These are phyloP conservation scores for Peromyscus maniculatus DNA, from an alignment of 2,113 vertebrate genomes.

Conservation along the genomic window DNA sequence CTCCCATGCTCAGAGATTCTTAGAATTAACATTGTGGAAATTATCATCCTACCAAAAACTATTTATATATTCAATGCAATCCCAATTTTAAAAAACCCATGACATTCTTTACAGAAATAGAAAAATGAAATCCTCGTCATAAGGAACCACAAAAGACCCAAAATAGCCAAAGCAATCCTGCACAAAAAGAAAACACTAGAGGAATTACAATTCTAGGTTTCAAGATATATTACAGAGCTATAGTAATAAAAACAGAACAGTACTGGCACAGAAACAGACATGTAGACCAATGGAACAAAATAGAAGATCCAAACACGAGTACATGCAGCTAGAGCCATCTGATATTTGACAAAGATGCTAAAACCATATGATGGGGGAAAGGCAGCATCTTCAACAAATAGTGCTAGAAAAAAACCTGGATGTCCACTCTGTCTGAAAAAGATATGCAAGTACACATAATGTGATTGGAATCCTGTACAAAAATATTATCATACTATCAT, in stretches of 20 bases:
- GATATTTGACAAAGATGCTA: not conserved
- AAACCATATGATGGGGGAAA: not conserved
- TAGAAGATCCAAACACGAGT: not conserved
- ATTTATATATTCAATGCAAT: not conserved
- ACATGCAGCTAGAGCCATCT: not conserved
- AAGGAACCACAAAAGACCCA: not conserved
- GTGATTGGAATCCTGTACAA: not conserved
- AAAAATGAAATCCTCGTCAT: not conserved
- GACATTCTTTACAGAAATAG: not conserved
- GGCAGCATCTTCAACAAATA: not conserved
- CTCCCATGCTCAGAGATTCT: not conserved
- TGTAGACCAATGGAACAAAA: not conserved
- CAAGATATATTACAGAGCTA: not conserved
- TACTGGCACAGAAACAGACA: too few species aligned
- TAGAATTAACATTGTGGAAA: not conserved
- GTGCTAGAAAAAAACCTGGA: not conserved
- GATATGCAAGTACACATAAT: not conserved
- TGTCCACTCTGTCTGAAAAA: not conserved
- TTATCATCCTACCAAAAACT: not conserved
- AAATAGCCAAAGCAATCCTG: not conserved
- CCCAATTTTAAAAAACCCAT: not conserved
- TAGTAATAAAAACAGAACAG: not conserved
- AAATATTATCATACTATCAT: conserved; percentile 21
- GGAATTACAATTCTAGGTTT: not conserved
- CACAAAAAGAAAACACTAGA: not conserved